Percentiles rank a stretch among this genome's conserved stretches.
phyloP scores from a whole-genome alignment of 23 tunicate species.

The Ascidia mentula region DNA sequence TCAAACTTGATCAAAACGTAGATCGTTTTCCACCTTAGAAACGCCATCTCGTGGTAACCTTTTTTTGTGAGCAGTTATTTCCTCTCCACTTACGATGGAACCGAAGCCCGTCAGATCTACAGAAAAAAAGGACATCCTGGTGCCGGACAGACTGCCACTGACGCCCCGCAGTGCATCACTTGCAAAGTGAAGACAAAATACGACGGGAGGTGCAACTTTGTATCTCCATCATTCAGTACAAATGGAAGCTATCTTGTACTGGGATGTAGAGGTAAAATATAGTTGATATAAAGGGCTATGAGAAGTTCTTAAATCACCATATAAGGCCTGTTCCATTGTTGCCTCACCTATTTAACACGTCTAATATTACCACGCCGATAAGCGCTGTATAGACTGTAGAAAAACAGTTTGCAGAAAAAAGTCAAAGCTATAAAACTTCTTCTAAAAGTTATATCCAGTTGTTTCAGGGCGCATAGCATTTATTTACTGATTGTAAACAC shows the following conservation, averaged over 20 bases:
- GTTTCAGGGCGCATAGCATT: not conserved
- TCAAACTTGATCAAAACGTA: too few species aligned
- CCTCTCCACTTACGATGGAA: conserved; percentile 33
- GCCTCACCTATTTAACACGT: too few species aligned
- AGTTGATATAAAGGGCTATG: too few species aligned
- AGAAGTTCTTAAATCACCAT: too few species aligned
- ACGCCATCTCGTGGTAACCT: too few species aligned
- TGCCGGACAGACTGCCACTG: not conserved
- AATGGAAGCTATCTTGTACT: conserved; percentile 56
- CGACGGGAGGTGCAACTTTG: conserved; percentile 55
- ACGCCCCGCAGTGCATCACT: conserved; percentile 49
- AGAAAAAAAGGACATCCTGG: conserved; percentile 18
- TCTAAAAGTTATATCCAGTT: too few species aligned
- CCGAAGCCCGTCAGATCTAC: conserved; percentile 56
- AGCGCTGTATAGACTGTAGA: too few species aligned
- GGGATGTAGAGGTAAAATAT: conserved; percentile 56
- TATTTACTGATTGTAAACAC: not conserved
- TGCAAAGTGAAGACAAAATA: conserved; percentile 23
- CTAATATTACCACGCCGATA: too few species aligned
- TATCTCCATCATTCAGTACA: conserved; percentile 44
- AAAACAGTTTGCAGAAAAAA: too few species aligned
- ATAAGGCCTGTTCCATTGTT: too few species aligned
- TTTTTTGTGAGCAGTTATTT: conserved; percentile 47
- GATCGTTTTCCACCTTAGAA: too few species aligned
- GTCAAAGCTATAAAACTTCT: too few species aligned